Percentiles rank a stretch among this genome's conserved stretches.
These are phyloP conservation scores for Pristionchus japonicus DNA, from an alignment of 2,888 invertebrate species.

Conservation along the genomic window DNA sequence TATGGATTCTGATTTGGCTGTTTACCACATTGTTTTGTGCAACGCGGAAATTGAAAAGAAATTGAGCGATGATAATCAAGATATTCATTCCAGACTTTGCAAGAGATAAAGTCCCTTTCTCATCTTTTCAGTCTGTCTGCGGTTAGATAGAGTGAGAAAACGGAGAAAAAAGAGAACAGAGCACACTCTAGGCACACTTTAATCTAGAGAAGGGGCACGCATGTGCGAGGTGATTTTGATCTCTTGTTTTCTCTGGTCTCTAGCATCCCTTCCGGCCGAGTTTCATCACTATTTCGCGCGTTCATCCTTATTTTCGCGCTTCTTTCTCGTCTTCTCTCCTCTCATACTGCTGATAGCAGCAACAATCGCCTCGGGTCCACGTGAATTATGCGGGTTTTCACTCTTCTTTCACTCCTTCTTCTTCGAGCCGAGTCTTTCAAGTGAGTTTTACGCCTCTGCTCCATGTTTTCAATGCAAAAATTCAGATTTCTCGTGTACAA, in stretches of 20 bases:
- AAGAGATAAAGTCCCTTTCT: too few relatives aligned
- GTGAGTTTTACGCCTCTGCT: background rate
- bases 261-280: background rate
- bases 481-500: background rate
- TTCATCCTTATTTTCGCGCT: background rate
- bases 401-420: background rate
- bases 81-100: too few relatives aligned
- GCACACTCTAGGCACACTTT: background rate
- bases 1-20: too few relatives aligned
- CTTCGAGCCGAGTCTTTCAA: background rate
- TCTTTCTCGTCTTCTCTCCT: background rate
- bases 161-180: too few relatives aligned
- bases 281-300: background rate
- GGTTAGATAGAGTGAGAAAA: too few relatives aligned
- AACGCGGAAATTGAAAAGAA: too few relatives aligned
- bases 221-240: background rate
- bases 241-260: constrained; percentile 50
- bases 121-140: too few relatives aligned
- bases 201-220: background rate
- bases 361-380: background rate
- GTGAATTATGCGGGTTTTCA: background rate
- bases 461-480: background rate
- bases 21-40: too few relatives aligned
- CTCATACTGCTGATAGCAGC: background rate
- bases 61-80: too few relatives aligned